phyloP scores from a whole-genome alignment of 2,797 vertebrate species.

The Eulemur rubriventer region DNA sequence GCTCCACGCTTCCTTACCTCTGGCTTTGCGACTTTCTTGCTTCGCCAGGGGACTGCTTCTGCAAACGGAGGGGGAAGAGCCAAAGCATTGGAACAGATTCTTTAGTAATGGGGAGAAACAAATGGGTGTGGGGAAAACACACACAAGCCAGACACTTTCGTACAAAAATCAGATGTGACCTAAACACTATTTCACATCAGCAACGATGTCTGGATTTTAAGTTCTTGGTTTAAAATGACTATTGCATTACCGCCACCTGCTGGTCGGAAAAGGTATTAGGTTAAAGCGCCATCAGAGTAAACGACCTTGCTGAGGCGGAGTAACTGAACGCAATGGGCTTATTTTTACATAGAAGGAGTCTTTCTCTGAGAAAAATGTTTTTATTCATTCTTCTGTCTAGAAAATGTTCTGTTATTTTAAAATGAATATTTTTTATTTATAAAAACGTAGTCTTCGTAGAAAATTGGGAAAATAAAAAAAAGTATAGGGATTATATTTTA shows the following conservation, averaged over 20 bases:
- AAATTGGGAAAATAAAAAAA: background rate
- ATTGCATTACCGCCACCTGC: constrained; percentile 2
- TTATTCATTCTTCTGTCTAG: background rate
- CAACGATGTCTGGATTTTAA: background rate
- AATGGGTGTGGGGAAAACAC: background rate
- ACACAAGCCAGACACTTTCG: background rate
- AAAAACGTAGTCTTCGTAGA: background rate
- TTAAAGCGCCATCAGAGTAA: background rate
- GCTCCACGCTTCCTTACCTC: background rate
- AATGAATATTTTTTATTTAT: background rate
- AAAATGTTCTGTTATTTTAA: background rate
- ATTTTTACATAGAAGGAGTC: background rate
- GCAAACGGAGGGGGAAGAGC: background rate
- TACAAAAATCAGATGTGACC: background rate
- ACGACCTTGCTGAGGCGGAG: background rate
- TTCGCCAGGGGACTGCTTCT: background rate
- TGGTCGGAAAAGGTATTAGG: constrained; percentile 17
- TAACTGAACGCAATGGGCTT: background rate
- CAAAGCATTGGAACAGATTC: background rate
- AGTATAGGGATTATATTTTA: background rate
- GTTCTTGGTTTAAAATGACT: constrained; percentile 20
- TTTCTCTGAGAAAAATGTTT: background rate
- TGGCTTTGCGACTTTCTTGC: background rate
- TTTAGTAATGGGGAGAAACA: background rate
- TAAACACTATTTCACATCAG: background rate